Evolutionary conservation across 2,797 vertebrate species (phyloP).

Genomic region (Poecilia picta): DNA sequence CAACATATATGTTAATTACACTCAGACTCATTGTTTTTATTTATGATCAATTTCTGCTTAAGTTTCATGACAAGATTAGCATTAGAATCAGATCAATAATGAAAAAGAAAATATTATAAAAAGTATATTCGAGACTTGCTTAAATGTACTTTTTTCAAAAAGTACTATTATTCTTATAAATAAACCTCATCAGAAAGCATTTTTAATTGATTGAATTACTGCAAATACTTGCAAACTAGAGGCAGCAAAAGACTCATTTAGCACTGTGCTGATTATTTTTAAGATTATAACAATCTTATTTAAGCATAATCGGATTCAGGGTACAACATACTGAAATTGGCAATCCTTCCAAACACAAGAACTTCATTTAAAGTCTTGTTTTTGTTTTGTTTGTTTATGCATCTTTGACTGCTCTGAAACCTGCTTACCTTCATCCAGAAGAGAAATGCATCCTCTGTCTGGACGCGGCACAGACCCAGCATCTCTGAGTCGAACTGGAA

Average conservation of each 20-base stretch:
- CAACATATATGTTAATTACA: background rate
- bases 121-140: background rate
- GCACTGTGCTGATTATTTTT: background rate
- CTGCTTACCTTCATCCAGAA: background rate
- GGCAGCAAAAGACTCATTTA: background rate
- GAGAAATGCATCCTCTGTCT: background rate
- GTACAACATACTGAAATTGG: background rate
- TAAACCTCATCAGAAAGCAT: background rate
- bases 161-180: background rate
- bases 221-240: background rate
- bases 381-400: background rate
- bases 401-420: background rate
- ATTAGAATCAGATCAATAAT: background rate
- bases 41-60: background rate
- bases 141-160: background rate
- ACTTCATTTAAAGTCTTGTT: background rate
- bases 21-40: background rate
- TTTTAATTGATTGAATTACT: background rate
- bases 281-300: too few species aligned
- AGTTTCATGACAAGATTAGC: background rate
- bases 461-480: slow-evolving; percentile 1
- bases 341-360: background rate
- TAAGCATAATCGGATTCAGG: background rate
- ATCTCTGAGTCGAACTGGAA: slow-evolving; percentile 5
- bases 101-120: background rate